Base-by-base conservation (phyloP, 2,888 invertebrate species). In the Drosophila ezoana region DNA sequence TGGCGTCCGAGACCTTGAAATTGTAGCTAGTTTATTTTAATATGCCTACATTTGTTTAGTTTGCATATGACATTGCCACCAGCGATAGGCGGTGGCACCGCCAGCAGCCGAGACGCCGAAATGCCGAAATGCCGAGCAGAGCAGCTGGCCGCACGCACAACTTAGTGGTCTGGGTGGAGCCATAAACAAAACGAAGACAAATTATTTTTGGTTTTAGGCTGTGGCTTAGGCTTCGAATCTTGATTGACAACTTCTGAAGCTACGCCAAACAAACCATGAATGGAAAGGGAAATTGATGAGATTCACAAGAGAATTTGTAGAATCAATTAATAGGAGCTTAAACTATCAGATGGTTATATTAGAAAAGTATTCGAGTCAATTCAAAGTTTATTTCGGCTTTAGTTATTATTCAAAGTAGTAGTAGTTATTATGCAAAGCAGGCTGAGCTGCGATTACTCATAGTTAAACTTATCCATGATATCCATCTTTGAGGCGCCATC, bases 21-120 rank as follows among this genome's bases (percentile, higher is more conserved):
- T 70, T 87, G 77, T 79, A 63, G 80, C 81, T 87, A 78, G 80
- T 79, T 90, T 89, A 82, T 85, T 87, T 81, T 87, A 77, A 79
- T 79, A 68, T 87, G 90, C 77, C 89, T 89, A 86, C 90, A 89
- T 89, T 87, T 84, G 72, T 68, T 61, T 80, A 78, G 78, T 89
- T 86, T 86, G 89, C 85, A 86, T 86, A 86, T 86, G 85, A 78
- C 85, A 86, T 86, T 89, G 90, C 90, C 87, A 68, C 70, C 78
- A 89, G 89, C 89, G 57, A 76, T 76, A 69, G 68, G 65, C 64
- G 52, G 57, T 56, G 68, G 61, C 74, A 65, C 57, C 45, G 51
- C 16, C 56, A 57, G 44, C 67, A 53, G 37, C 57, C 33, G 14
- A 63, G 37, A 66, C 18, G 18, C n/a, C 48, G n/a, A 41, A 38